phyloP scores from a whole-genome alignment of 2,113 vertebrate genomes.

The Aphyosemion australe region DNA sequence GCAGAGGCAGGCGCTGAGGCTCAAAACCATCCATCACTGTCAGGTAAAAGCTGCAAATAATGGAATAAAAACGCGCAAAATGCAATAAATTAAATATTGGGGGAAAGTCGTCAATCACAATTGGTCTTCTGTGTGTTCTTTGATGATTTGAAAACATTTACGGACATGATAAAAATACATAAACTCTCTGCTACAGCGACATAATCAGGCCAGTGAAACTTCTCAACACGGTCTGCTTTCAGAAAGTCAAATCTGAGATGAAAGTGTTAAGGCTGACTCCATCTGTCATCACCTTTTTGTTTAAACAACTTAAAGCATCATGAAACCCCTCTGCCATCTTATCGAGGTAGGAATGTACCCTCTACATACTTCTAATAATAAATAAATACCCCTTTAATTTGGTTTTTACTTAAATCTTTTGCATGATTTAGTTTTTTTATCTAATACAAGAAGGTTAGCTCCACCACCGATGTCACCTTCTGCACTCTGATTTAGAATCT shows the following conservation, averaged over 20 bases:
- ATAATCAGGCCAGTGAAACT: slow-evolving; percentile 53
- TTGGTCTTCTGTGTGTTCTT: not conserved
- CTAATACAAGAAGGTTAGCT: slow-evolving; percentile 22
- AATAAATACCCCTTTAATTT: too few relatives aligned
- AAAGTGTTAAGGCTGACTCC: slow-evolving; percentile 39
- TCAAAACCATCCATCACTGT: slow-evolving; percentile 16
- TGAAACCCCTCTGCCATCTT: not conserved
- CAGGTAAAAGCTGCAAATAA: not conserved
- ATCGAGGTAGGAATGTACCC: not conserved
- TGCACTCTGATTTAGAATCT: slow-evolving; percentile 1
- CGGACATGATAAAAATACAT: not conserved
- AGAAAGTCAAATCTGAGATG: slow-evolving; percentile 42
- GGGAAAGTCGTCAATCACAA: slow-evolving; percentile 5
- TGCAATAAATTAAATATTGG: slow-evolving; percentile 6
- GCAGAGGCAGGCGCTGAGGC: too few relatives aligned
- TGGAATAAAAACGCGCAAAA: not conserved
- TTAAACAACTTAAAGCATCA: not conserved
- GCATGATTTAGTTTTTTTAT: not conserved
- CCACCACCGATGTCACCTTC: not conserved
- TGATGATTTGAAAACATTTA: slow-evolving; percentile 22
- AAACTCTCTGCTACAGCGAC: slow-evolving; percentile 33
- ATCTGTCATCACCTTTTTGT: slow-evolving; percentile 13
- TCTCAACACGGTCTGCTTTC: slow-evolving; percentile 21
- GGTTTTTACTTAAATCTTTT: too few relatives aligned
- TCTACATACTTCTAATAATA: too few relatives aligned